These are phyloP conservation scores for Eupsilia transversa DNA, from an alignment of 2,888 invertebrate species.

Conservation along the genomic window DNA sequence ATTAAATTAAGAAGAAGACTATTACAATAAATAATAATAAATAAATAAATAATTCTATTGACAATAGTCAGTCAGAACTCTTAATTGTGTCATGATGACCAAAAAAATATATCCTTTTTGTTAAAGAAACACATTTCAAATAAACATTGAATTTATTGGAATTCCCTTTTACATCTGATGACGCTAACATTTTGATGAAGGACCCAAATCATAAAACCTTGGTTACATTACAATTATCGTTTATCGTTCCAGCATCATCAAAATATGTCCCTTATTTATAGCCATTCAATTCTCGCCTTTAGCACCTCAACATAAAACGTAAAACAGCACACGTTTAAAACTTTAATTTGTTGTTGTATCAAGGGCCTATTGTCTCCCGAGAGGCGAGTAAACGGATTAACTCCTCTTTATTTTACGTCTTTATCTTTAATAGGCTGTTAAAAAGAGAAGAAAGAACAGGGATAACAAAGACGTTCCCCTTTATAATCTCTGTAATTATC, in stretches of 20 bases:
- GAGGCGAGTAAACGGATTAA: constrained; percentile 65
- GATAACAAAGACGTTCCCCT: constrained; percentile 57
- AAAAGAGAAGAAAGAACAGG: constrained; percentile 63
- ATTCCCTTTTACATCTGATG: constrained; percentile 15
- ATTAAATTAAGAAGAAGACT: too few species aligned
- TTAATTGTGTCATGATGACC: too few species aligned
- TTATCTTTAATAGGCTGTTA: constrained; percentile 65
- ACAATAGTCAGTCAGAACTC: not conserved
- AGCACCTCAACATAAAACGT: not conserved
- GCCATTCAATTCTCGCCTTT: constrained; percentile 28
- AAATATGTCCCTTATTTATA: constrained; percentile 38
- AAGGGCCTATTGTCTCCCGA: constrained; percentile 53
- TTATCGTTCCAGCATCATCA: constrained; percentile 36
- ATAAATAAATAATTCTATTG: too few species aligned
- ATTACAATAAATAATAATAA: too few species aligned
- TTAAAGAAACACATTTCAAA: too few species aligned
- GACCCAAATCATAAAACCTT: constrained; percentile 49
- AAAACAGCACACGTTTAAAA: constrained; percentile 40
- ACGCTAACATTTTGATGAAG: constrained; percentile 34
- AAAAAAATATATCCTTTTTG: too few species aligned
- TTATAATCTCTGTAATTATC: constrained; percentile 68
- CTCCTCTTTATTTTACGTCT: constrained; percentile 58
- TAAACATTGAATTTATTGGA: not conserved
- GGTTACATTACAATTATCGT: constrained; percentile 60
- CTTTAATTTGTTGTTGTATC: constrained; percentile 45